These are phyloP conservation scores for Cantharis lateralis DNA, from an alignment of 2,888 invertebrate species.

Conservation along the genomic window DNA sequence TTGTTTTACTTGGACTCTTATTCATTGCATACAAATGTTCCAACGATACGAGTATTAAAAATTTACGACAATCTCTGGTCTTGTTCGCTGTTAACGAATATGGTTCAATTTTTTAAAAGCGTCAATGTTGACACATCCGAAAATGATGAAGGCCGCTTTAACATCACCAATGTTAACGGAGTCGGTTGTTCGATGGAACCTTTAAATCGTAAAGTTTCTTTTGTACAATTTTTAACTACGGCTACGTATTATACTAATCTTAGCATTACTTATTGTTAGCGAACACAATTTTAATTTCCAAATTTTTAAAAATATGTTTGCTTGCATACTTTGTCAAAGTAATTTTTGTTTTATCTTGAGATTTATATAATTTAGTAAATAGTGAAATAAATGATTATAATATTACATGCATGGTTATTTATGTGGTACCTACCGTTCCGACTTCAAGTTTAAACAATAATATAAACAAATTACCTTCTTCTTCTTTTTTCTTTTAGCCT, in stretches of 20 bases:
- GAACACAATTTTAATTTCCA: not conserved
- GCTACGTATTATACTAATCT: constrained; percentile 26
- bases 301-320: not conserved
- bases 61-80: constrained; percentile 49
- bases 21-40: constrained; percentile 41
- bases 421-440: not conserved
- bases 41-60: constrained; percentile 42
- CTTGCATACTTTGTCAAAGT: not conserved
- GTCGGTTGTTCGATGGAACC: constrained; percentile 46
- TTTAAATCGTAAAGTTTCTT: constrained; percentile 35
- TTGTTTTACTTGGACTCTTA: constrained; percentile 47
- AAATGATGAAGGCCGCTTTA: constrained; percentile 40
- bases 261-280: constrained; percentile 16
- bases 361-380: not conserved
- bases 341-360: not conserved
- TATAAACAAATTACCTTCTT: no score
- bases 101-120: constrained; percentile 44
- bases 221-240: constrained; percentile 40
- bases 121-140: constrained; percentile 40
- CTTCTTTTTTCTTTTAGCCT: no score
- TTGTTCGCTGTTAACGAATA: constrained; percentile 42
- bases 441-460: no score
- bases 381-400: not conserved
- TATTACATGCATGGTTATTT: not conserved
- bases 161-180: constrained; percentile 49